A percentile compares a stretch with the other conserved stretches of the same genome.
These are phyloP conservation scores for Phymorhynchus buccinoides DNA, from an alignment of 1,140 invertebrate genomes.

Conservation along the genomic window DNA sequence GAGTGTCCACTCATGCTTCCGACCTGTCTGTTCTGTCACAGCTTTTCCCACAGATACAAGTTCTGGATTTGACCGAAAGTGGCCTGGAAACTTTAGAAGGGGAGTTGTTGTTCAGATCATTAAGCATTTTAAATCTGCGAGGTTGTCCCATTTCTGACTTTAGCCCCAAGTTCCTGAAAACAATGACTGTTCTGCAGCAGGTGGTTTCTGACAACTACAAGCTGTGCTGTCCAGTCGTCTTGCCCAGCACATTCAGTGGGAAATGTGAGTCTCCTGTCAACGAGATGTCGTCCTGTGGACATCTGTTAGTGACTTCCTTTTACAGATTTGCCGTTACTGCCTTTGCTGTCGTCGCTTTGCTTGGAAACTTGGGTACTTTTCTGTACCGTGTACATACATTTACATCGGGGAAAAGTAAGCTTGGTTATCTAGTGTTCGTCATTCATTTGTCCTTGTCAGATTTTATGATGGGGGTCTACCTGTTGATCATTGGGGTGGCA, in stretches of 20 bases:
- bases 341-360: slow-evolving; percentile 44
- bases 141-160: background rate
- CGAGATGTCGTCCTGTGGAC: slow-evolving; percentile 2
- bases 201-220: background rate
- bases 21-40: background rate
- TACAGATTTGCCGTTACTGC: slow-evolving; percentile 44
- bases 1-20: background rate
- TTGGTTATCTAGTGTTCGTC: slow-evolving; percentile 43
- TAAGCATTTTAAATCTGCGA: background rate
- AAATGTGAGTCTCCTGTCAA: background rate
- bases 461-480: background rate
- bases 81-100: background rate
- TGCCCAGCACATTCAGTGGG: background rate
- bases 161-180: background rate
- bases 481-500: background rate
- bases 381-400: slow-evolving; percentile 26
- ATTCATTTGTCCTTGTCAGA: slow-evolving; percentile 55
- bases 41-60: background rate
- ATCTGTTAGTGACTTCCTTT: background rate
- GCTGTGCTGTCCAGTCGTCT: background rate
- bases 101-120: too few species aligned
- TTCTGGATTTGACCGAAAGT: background rate
- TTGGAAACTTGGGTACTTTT: slow-evolving; percentile 52
- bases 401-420: background rate
- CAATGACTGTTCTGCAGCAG: background rate